Evolutionary conservation across 2,888 invertebrate genomes (phyloP).

Genomic region (Drosophila percnosoma): DNA sequence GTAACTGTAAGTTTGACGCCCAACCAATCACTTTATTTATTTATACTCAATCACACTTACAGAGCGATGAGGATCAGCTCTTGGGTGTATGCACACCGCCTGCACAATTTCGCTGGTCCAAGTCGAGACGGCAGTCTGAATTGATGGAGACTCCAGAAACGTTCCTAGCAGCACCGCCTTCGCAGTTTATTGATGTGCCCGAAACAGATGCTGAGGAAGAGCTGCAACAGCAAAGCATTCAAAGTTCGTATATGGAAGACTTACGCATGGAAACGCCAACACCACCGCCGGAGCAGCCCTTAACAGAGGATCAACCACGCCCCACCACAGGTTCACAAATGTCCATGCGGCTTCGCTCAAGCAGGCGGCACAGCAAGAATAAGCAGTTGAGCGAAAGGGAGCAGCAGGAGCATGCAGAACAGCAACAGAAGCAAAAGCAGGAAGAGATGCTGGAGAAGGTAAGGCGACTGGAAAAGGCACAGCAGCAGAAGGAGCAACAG

Average conservation of each 20-base stretch:
- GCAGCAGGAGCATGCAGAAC: not conserved
- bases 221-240: not conserved
- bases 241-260: not conserved
- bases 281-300: not conserved
- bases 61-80: constrained; percentile 36
- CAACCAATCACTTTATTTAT: not conserved
- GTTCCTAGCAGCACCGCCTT: constrained; percentile 6
- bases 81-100: constrained; percentile 38
- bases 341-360: not conserved
- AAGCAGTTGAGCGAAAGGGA: not conserved
- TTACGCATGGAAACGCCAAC: not conserved
- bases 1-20: constrained; percentile 14
- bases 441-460: not conserved
- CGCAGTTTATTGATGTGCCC: constrained; percentile 12
- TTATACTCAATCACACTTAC: not conserved
- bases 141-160: not conserved
- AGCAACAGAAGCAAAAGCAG: not conserved
- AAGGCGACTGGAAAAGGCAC: not conserved
- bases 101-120: constrained; percentile 26
- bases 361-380: not conserved
- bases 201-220: constrained; percentile 12
- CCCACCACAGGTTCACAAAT: constrained; percentile 2
- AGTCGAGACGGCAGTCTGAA: not conserved
- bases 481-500: not conserved
- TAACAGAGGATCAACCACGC: constrained; percentile 13